Conservation (phyloP, 2,113 vertebrate genomes). For the Orthonyx spaldingii region DNA sequence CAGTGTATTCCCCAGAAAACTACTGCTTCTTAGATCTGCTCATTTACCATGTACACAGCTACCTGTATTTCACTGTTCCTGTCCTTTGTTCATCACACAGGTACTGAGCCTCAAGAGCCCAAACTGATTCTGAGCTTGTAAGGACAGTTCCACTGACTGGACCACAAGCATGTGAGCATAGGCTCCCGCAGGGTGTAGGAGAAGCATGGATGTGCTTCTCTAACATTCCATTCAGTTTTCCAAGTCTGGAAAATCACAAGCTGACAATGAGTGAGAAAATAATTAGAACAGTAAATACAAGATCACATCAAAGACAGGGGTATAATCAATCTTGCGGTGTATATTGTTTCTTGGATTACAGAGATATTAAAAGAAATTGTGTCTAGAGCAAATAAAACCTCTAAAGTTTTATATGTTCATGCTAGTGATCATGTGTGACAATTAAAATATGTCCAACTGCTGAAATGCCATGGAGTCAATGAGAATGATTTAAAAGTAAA, state of each 20-base stretch:
- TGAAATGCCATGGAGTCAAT: background rate
- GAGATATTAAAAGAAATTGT: background rate
- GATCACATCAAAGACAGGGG: background rate
- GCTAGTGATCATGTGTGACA: background rate
- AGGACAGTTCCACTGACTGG: background rate
- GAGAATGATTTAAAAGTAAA: background rate
- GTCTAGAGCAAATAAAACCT: background rate
- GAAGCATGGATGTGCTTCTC: background rate
- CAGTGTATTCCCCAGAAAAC: background rate
- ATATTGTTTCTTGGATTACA: background rate
- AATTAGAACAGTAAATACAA: background rate
- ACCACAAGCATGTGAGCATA: accelerated
- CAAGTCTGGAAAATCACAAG: background rate
- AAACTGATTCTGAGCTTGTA: background rate
- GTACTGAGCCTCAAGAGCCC: background rate
- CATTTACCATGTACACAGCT: background rate
- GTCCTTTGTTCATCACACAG: background rate
- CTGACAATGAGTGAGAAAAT: background rate
- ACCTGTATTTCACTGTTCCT: background rate
- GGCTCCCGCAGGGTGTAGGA: background rate
- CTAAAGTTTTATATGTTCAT: background rate
- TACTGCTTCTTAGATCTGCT: background rate
- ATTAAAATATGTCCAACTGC: background rate
- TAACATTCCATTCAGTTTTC: background rate
- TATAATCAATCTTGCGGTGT: background rate